A percentile compares a stretch with the other conserved stretches of the same genome.
phyloP scores from a whole-genome alignment of 2,113 vertebrate genomes.

The Genyomyrus donnyi region DNA sequence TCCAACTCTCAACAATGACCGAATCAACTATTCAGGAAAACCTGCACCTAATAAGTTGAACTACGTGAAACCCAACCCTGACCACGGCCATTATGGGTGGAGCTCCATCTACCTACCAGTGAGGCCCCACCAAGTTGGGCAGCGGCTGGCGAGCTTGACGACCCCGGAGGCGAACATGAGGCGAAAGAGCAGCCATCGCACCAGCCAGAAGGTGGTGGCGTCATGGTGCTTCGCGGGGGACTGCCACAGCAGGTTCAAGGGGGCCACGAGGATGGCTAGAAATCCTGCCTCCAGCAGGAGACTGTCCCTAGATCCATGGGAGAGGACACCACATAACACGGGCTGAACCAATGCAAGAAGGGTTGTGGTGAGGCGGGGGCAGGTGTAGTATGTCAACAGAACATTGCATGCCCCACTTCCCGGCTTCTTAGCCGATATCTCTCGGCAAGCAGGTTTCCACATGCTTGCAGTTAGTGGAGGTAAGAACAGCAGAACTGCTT shows the following conservation, averaged over 20 bases:
- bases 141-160: slow-evolving; percentile 87
- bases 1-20: neutral
- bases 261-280: slow-evolving; percentile 77
- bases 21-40: neutral
- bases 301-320: slow-evolving; percentile 67
- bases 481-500: neutral
- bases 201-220: slow-evolving; percentile 73
- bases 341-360: neutral
- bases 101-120: slow-evolving; percentile 60
- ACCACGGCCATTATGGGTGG: neutral
- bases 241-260: slow-evolving; percentile 53
- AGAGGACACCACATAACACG: neutral
- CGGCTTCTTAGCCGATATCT: neutral
- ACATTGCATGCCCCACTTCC: neutral
- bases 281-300: slow-evolving; percentile 82
- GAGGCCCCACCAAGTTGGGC: slow-evolving; percentile 92
- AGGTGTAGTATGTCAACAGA: neutral
- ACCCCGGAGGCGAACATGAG: slow-evolving; percentile 92
- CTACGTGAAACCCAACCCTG: neutral
- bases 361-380: no score
- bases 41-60: neutral
- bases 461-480: neutral
- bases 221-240: slow-evolving; percentile 55
- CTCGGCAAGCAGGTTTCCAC: neutral
- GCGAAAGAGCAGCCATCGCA: slow-evolving; percentile 87